phyloP scores from a whole-genome alignment of 2,797 vertebrate species.

The Malurus leucopterus region DNA sequence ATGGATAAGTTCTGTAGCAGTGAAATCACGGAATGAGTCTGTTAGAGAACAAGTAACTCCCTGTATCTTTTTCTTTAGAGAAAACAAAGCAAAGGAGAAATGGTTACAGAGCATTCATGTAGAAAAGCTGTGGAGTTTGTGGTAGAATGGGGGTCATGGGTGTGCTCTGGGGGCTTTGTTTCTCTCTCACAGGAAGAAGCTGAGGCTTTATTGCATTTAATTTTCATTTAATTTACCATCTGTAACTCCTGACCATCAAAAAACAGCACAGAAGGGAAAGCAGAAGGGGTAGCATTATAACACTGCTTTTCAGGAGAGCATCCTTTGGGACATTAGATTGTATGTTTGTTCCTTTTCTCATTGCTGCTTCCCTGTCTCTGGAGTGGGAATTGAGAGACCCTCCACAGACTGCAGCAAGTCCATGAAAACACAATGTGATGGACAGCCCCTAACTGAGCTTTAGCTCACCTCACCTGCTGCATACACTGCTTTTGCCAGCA shows the following conservation, averaged over 20 bases:
- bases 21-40: background rate
- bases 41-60: background rate
- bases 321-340: background rate
- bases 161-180: background rate
- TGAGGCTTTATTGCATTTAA: background rate
- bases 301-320: background rate
- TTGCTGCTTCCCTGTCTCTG: background rate
- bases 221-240: background rate
- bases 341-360: background rate
- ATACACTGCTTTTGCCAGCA: background rate
- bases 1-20: background rate
- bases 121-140: background rate
- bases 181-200: background rate
- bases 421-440: background rate
- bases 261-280: background rate
- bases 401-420: background rate
- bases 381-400: background rate
- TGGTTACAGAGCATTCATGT: background rate
- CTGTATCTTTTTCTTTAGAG: background rate
- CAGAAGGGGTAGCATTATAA: background rate
- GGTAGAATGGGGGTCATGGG: background rate
- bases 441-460: background rate
- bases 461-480: background rate
- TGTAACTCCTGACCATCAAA: background rate
- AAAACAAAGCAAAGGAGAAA: background rate